phyloP scores from a whole-genome alignment of 2,888 invertebrate species.

The Drosophila anomelani region DNA sequence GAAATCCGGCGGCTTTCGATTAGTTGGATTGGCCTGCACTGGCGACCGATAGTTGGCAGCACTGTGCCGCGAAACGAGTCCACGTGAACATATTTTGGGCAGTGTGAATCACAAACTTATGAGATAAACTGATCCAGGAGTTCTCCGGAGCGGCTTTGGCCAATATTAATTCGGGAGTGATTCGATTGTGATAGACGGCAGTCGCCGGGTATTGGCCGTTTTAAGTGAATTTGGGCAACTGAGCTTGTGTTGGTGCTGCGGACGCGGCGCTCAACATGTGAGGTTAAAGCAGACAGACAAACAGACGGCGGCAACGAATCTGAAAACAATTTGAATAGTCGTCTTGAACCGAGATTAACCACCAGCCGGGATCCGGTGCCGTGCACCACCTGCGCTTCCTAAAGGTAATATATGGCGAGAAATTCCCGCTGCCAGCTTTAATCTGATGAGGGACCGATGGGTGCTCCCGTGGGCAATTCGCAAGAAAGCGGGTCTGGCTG shows the following conservation, averaged over 20 bases:
- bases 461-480: conserved; percentile 40
- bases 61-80: conserved; percentile 65
- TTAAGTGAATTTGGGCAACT: conserved; percentile 1
- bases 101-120: conserved; percentile 69
- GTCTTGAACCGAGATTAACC: conserved; percentile 2
- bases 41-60: background rate
- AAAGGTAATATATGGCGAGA: conserved; percentile 58
- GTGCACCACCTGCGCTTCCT: conserved; percentile 3
- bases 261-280: conserved; percentile 82
- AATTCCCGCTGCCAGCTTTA: background rate
- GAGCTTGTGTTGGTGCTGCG: conserved; percentile 57
- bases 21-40: no score
- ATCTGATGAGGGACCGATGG: conserved; percentile 21
- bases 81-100: conserved; percentile 75
- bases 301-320: conserved; percentile 57
- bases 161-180: conserved; percentile 13
- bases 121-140: conserved; percentile 52
- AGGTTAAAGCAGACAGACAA: conserved; percentile 80
- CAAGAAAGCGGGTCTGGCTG: conserved; percentile 21
- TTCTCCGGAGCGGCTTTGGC: conserved; percentile 31
- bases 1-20: no score
- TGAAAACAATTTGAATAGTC: conserved; percentile 39
- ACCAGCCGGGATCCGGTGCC: conserved; percentile 20
- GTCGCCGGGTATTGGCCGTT: background rate
- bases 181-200: conserved; percentile 6